Percentiles rank a stretch among this genome's conserved stretches.
Evolutionary conservation across 1,140 invertebrate species (phyloP).

Genomic region (Subanguina moxae): DNA sequence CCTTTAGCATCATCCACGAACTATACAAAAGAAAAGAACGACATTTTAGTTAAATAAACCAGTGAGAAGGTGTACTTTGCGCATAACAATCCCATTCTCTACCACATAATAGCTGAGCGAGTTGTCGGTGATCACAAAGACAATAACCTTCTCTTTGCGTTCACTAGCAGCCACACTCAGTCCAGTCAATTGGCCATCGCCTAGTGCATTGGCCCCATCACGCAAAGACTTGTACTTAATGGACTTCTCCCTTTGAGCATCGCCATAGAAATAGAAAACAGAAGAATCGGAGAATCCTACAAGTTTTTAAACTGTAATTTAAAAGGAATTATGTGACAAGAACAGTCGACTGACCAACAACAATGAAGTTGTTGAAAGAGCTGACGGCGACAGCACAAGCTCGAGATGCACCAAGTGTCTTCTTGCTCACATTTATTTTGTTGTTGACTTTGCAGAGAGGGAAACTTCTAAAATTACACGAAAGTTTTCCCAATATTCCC

Average conservation of each 20-base stretch:
- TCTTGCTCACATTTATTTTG: slow-evolving; percentile 23
- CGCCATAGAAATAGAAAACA: slow-evolving; percentile 41
- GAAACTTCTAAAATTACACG: not conserved
- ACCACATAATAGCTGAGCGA: slow-evolving; percentile 39
- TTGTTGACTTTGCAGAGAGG: slow-evolving; percentile 31
- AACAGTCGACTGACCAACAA: slow-evolving; percentile 17
- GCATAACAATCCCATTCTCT: slow-evolving; percentile 19
- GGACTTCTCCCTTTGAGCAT: slow-evolving; percentile 36
- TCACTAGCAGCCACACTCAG: slow-evolving; percentile 21
- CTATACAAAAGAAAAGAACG: slow-evolving; percentile 14
- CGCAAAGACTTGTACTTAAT: slow-evolving; percentile 32
- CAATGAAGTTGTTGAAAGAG: slow-evolving; percentile 23
- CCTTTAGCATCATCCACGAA: slow-evolving; percentile 40
- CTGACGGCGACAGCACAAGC: slow-evolving; percentile 27
- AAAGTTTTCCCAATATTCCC: too few species aligned
- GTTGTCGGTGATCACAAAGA: slow-evolving; percentile 44
- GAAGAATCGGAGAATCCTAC: slow-evolving; percentile 42
- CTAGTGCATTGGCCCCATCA: slow-evolving; percentile 9
- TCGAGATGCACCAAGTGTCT: slow-evolving; percentile 3
- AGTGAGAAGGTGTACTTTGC: slow-evolving; percentile 7
- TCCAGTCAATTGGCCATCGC: slow-evolving; percentile 37
- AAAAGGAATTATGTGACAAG: not conserved
- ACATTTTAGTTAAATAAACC: not conserved
- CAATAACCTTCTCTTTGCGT: slow-evolving; percentile 18
- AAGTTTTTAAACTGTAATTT: not conserved